Percentiles rank a stretch among this genome's conserved stretches.
These are phyloP conservation scores for Hippocampus barbouri DNA, from an alignment of 2,113 vertebrate species.

Conservation along the genomic window DNA sequence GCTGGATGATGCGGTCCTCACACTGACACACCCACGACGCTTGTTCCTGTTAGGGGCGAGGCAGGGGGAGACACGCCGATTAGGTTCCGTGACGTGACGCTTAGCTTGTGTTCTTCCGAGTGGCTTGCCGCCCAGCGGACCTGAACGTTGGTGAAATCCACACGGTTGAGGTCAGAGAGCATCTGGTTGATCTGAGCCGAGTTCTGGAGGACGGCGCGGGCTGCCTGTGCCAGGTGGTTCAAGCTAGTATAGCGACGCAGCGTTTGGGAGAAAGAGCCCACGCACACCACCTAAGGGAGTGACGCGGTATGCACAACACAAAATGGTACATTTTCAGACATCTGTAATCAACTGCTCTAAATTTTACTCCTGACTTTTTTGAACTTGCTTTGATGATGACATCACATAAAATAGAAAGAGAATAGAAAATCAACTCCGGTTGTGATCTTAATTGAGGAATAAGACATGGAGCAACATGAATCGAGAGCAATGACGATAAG, in stretches of 20 bases:
- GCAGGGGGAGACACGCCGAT: not conserved
- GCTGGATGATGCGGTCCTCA: conserved; percentile 82
- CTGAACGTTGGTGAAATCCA: conserved; percentile 90
- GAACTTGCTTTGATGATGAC: no score
- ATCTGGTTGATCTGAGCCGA: conserved; percentile 90
- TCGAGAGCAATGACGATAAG: no score
- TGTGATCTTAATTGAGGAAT: no score
- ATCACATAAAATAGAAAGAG: no score
- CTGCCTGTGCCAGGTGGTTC: conserved; percentile 87
- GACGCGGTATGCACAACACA: not conserved
- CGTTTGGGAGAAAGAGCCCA: conserved; percentile 85
- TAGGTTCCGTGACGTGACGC: not conserved
- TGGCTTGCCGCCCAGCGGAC: conserved; percentile 32
- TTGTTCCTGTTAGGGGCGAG: conserved; percentile 75
- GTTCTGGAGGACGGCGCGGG: conserved; percentile 85
- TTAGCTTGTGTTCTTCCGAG: not conserved
- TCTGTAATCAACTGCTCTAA: not conserved
- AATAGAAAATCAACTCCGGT: no score
- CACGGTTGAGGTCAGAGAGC: conserved; percentile 89
- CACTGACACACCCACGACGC: conserved; percentile 93
- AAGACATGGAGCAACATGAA: no score
- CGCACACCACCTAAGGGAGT: conserved; percentile 77
- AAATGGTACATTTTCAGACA: not conserved
- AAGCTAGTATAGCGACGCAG: conserved; percentile 86
- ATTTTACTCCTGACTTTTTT: no score